These are phyloP conservation scores for Chromoteleia sp. DNA, from an alignment of 2,888 invertebrate species.

Conservation along the genomic window DNA sequence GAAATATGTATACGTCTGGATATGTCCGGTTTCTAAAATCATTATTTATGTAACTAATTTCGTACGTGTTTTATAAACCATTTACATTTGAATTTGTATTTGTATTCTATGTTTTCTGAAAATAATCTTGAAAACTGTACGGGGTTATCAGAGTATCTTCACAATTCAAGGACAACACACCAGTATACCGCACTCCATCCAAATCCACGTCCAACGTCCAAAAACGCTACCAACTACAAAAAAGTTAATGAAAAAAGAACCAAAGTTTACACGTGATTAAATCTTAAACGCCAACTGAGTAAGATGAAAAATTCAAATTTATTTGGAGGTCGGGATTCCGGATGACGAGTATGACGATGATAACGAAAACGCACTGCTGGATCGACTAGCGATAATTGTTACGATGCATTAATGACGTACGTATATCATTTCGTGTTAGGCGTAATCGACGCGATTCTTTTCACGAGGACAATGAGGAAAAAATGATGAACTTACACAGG, in stretches of 20 bases:
- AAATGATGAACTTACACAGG: constrained; percentile 58
- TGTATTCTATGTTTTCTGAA: background rate
- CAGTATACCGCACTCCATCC: constrained; percentile 84
- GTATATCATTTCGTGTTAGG: constrained; percentile 39
- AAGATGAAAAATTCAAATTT: constrained; percentile 23
- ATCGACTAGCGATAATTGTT: constrained; percentile 64
- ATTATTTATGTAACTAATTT: background rate
- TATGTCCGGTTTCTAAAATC: too few relatives aligned
- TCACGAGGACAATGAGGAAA: constrained; percentile 14
- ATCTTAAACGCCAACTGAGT: constrained; percentile 40
- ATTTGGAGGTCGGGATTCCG: constrained; percentile 47
- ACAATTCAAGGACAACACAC: constrained; percentile 72
- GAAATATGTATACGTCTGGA: too few relatives aligned
- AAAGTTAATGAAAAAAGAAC: constrained; percentile 30
- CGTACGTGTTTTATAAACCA: too few relatives aligned
- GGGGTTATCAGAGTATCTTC: constrained; percentile 39
- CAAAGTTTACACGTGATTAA: constrained; percentile 33
- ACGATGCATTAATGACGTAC: constrained; percentile 16
- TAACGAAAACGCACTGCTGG: constrained; percentile 53
- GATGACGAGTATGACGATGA: constrained; percentile 49
- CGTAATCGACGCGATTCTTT: constrained; percentile 31
- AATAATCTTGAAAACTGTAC: background rate
- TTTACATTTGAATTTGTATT: background rate
- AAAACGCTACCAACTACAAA: constrained; percentile 75
- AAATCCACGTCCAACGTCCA: constrained; percentile 83